Conservation (phyloP, 2,888 invertebrate genomes). For the Alloplasta piceator region DNA sequence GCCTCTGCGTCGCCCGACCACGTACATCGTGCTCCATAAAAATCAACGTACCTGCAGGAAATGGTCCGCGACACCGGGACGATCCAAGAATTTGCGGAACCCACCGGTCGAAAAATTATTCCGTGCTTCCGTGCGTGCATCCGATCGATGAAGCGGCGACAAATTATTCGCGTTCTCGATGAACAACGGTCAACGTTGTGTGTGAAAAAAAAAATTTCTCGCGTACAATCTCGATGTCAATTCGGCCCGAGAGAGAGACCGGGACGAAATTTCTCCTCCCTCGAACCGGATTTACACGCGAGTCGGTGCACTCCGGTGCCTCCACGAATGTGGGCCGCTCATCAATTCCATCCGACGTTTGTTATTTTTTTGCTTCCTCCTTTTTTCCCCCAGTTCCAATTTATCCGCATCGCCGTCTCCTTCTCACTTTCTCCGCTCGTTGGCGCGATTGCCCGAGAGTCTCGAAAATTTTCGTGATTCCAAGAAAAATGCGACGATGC, state of each 20-base stretch:
- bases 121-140: background rate
- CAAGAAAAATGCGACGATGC: background rate
- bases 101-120: background rate
- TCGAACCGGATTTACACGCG: conserved; percentile 73
- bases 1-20: background rate
- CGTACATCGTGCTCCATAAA: background rate
- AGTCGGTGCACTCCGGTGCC: conserved; percentile 67
- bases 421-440: background rate
- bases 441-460: background rate
- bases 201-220: conserved; percentile 12
- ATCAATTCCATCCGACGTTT: conserved; percentile 53
- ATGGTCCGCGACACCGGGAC: background rate
- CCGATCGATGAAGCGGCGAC: no score
- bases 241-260: conserved; percentile 17
- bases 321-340: conserved; percentile 57
- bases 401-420: background rate
- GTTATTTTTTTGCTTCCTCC: conserved; percentile 3
- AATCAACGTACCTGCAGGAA: conserved; percentile 49
- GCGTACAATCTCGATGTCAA: background rate
- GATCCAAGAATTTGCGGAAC: no score
- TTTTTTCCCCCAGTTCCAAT: background rate
- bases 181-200: background rate
- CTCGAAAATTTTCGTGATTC: background rate
- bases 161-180: background rate
- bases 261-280: background rate